phyloP scores from a whole-genome alignment of 2,113 vertebrate species.

The Cebidichthys violaceus region DNA sequence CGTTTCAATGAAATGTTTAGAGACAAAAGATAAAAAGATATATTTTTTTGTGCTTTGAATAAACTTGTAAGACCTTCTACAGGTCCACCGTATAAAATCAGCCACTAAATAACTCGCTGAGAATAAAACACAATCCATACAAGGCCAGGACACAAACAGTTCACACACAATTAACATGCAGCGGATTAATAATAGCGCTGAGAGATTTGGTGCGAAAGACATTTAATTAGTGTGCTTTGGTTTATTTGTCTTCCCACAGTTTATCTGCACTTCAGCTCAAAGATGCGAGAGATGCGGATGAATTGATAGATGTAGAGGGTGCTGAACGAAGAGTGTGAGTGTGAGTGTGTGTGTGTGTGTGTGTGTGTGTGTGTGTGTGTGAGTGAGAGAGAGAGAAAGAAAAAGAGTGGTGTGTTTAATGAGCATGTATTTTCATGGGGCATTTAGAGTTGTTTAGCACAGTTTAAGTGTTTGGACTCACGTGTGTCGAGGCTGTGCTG shows the following conservation, averaged over 20 bases:
- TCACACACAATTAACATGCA: constrained; percentile 65
- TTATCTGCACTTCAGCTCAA: constrained; percentile 57
- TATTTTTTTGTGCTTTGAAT: constrained; percentile 15
- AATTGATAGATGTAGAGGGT: constrained; percentile 20
- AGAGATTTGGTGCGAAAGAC: constrained; percentile 50
- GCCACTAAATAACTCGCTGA: constrained; percentile 31
- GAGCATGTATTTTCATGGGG: constrained; percentile 12
- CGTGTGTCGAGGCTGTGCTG: constrained; percentile 75
- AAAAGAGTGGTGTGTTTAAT: constrained; percentile 25
- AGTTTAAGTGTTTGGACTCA: constrained; percentile 64
- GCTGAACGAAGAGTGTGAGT: neutral
- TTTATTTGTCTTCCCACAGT: constrained; percentile 68
- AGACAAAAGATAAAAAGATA: neutral
- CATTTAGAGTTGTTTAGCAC: neutral
- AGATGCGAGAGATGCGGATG: constrained; percentile 38
- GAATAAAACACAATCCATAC: constrained; percentile 55
- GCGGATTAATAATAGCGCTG: constrained; percentile 60
- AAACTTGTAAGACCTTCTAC: constrained; percentile 20
- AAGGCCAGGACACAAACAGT: constrained; percentile 61
- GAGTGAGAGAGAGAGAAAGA: neutral
- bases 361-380: neutral
- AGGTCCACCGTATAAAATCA: constrained; percentile 33
- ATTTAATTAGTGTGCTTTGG: constrained; percentile 68
- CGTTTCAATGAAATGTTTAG: constrained; percentile 8
- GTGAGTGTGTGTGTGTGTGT: neutral